Evolutionary conservation across 2,888 invertebrate species (phyloP).

Genomic region (Pachydiplax longipennis): DNA sequence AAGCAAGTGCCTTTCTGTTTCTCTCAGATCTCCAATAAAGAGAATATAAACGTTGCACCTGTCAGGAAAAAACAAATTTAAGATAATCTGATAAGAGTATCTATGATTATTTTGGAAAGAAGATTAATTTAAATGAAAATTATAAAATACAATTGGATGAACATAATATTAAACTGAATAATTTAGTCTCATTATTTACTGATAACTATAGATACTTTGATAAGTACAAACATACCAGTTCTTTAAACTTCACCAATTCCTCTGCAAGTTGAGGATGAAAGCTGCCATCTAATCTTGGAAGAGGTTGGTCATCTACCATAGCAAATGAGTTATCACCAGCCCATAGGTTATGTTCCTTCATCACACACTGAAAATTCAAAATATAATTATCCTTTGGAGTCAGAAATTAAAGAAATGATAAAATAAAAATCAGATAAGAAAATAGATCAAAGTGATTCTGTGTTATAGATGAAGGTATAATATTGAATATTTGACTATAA

Average conservation of each 20-base stretch:
- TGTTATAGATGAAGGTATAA: no score
- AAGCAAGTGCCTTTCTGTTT: conserved; percentile 84
- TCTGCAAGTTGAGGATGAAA: conserved; percentile 8
- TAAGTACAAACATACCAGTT: not conserved
- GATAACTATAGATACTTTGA: not conserved
- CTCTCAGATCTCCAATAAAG: conserved; percentile 83
- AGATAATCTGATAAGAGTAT: not conserved
- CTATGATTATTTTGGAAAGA: no score
- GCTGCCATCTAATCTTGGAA: no score
- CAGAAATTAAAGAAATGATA: no score
- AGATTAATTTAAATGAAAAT: no score
- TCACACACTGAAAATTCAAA: not conserved
- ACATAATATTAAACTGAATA: no score
- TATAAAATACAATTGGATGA: no score
- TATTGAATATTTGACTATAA: no score
- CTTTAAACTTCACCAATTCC: not conserved
- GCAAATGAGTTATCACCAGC: not conserved
- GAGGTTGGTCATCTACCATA: no score
- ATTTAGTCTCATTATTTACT: not conserved
- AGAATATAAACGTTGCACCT: conserved; percentile 68
- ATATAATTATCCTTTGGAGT: not conserved
- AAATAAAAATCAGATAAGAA: no score
- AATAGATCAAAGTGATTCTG: no score
- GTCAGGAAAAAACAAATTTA: conserved; percentile 45
- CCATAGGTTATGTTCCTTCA: not conserved